phyloP scores from a whole-genome alignment of 2,797 vertebrate genomes.

The Salarias fasciatus region DNA sequence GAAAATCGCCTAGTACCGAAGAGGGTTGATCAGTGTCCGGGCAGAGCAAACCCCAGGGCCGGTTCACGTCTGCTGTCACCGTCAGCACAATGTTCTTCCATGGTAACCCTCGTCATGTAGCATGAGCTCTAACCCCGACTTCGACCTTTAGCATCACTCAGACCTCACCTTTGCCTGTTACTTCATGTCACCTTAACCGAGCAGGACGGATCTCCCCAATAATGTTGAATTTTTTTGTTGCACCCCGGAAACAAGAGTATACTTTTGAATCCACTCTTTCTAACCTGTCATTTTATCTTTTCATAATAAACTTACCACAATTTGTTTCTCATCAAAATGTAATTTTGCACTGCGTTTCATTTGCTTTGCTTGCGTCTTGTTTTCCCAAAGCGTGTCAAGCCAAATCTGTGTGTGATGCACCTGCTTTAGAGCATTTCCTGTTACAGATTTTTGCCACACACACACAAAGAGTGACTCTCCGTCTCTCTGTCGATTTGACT shows the following conservation, averaged over 20 bases:
- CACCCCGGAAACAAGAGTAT: slow-evolving; percentile 11
- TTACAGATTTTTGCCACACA: slow-evolving; percentile 19
- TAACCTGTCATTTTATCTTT: slow-evolving; percentile 25
- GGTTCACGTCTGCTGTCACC: slow-evolving; percentile 13
- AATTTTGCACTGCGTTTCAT: slow-evolving; percentile 29
- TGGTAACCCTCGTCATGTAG: slow-evolving; percentile 46
- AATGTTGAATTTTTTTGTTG: slow-evolving; percentile 16
- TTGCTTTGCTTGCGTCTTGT: slow-evolving; percentile 21
- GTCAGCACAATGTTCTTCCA: slow-evolving; percentile 40
- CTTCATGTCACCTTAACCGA: slow-evolving; percentile 2
- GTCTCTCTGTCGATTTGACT: slow-evolving; percentile 36
- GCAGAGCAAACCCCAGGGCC: slow-evolving; percentile 44
- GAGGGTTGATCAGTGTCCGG: slow-evolving; percentile 29
- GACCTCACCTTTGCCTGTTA: slow-evolving; percentile 1
- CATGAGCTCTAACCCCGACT: slow-evolving; percentile 37
- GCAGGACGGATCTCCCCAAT: slow-evolving; percentile 13
- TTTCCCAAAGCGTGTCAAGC: slow-evolving; percentile 47
- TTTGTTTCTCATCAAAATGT: slow-evolving; percentile 32
- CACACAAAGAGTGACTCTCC: slow-evolving; percentile 40
- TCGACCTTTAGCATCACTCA: slow-evolving; percentile 1
- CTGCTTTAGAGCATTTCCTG: slow-evolving; percentile 34
- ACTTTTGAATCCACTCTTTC: slow-evolving; percentile 9
- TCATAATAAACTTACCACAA: slow-evolving; percentile 27
- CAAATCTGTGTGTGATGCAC: slow-evolving; percentile 40
- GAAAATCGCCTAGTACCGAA: slow-evolving; percentile 37